Evolutionary conservation across 2,797 vertebrate genomes (phyloP).

Genomic region (Loris lydekkerianus): DNA sequence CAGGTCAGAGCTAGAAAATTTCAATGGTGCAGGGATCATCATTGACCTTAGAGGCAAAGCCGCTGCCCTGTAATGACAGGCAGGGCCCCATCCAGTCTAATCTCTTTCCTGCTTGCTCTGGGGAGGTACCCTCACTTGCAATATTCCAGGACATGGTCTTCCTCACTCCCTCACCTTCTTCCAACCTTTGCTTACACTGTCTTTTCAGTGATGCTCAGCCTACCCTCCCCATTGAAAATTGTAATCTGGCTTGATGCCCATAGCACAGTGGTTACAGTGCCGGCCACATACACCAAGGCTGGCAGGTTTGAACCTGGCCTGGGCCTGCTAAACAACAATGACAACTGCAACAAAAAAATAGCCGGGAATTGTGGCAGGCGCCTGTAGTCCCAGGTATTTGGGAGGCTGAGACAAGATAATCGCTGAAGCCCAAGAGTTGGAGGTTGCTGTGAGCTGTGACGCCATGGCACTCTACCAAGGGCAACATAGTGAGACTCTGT

Average conservation of each 20-base stretch:
- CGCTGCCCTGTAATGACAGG: neutral
- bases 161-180: neutral
- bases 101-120: rapidly evolving
- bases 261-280: too few relatives aligned
- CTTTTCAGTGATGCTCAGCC: neutral
- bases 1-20: neutral
- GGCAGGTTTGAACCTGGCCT: too few relatives aligned
- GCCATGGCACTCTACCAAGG: too few relatives aligned
- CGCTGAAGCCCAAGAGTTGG: too few relatives aligned
- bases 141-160: neutral
- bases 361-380: too few relatives aligned
- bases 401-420: too few relatives aligned
- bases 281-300: too few relatives aligned
- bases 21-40: neutral
- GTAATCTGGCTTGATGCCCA: neutral
- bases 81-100: neutral
- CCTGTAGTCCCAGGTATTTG: too few relatives aligned
- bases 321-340: too few relatives aligned
- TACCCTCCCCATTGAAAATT: neutral
- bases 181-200: neutral
- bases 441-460: too few relatives aligned
- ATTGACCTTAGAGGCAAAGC: neutral
- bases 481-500: too few relatives aligned
- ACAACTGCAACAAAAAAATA: too few relatives aligned
- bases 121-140: rapidly evolving